Percentiles rank a stretch among this genome's conserved stretches.
Conservation (phyloP, 2,113 vertebrate genomes). For the Empidonax alnorum region DNA sequence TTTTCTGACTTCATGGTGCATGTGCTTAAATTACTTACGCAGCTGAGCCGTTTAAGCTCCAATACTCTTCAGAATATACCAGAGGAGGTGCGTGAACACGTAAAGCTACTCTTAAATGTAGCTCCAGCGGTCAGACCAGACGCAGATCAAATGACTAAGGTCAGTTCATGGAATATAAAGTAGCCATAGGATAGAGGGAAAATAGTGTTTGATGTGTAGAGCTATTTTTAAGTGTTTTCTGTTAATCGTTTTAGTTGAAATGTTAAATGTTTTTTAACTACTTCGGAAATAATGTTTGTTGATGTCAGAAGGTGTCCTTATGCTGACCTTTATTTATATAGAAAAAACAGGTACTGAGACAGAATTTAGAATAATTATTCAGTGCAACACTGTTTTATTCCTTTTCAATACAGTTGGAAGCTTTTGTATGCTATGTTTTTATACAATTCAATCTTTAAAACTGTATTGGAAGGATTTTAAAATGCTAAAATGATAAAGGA, state of each 20-base stretch:
- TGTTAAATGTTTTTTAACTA: not conserved
- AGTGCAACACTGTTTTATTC: not conserved
- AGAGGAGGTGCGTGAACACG: constrained; percentile 91
- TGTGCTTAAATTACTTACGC: constrained; percentile 38
- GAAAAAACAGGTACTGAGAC: not conserved
- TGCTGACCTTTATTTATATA: not conserved
- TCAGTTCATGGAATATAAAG: constrained; percentile 56
- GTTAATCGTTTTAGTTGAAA: not conserved
- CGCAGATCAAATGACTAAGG: constrained; percentile 98
- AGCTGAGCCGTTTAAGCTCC: constrained; percentile 92
- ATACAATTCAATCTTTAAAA: not conserved
- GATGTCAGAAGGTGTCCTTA: not conserved
- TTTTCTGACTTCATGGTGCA: constrained; percentile 30
- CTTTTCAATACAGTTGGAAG: not conserved
- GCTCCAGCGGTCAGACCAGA: constrained; percentile 92
- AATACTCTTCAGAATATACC: constrained; percentile 86
- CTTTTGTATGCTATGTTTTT: not conserved
- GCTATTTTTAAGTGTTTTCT: not conserved
- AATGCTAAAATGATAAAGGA: not conserved
- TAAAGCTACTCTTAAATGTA: constrained; percentile 94
- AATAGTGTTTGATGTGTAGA: not conserved
- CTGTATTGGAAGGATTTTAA: not conserved
- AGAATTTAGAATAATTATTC: not conserved
- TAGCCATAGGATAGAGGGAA: not conserved
- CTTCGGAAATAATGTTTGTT: not conserved